Conservation (phyloP, 2,797 vertebrate species). For the Scarus forsteni region DNA sequence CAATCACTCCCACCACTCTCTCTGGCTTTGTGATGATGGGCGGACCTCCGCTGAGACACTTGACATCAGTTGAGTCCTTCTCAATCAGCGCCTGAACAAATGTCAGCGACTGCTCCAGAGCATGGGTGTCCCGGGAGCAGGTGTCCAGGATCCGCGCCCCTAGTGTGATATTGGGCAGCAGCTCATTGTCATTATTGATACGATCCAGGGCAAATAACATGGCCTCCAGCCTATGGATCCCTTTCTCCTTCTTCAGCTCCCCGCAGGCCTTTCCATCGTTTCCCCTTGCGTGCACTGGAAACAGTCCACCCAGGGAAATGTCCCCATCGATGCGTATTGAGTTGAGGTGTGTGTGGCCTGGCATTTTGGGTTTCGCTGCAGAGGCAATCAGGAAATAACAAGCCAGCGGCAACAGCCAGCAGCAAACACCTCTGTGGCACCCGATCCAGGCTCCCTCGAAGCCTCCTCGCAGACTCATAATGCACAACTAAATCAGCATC, state of each 20-base stretch:
- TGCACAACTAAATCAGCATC: constrained; percentile 75
- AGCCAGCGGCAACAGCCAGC: constrained; percentile 61
- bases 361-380: constrained; percentile 90
- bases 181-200: constrained; percentile 95
- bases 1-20: constrained; percentile 94
- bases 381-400: constrained; percentile 64
- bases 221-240: constrained; percentile 95
- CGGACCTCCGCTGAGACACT: constrained; percentile 92
- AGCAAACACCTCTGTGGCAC: constrained; percentile 56
- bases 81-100: constrained; percentile 97
- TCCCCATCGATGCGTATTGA: constrained; percentile 97
- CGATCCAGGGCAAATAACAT: constrained; percentile 97
- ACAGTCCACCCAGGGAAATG: constrained; percentile 94
- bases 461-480: constrained; percentile 76
- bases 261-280: constrained; percentile 93
- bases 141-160: constrained; percentile 96
- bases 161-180: constrained; percentile 96
- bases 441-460: constrained; percentile 63
- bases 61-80: constrained; percentile 95
- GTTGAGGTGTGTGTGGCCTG: constrained; percentile 93
- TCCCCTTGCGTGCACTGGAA: constrained; percentile 93
- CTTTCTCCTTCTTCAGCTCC: constrained; percentile 97
- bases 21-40: constrained; percentile 97
- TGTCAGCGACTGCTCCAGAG: constrained; percentile 96
- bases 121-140: constrained; percentile 95